These are phyloP conservation scores for Spilarctia lutea DNA, from an alignment of 2,888 invertebrate species.

Conservation along the genomic window DNA sequence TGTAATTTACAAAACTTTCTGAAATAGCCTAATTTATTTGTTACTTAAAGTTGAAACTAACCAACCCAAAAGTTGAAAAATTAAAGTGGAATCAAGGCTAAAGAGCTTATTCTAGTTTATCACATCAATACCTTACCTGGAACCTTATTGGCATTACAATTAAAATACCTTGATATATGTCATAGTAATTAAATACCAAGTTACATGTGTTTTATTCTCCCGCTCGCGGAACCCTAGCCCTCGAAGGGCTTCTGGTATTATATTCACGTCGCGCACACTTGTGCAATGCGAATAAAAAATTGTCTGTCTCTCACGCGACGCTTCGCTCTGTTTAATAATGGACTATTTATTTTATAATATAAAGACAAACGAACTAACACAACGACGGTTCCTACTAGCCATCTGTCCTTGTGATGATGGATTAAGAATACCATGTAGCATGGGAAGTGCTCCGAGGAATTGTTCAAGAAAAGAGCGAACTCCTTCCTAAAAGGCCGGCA, in stretches of 20 bases:
- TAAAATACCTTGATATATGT: not conserved
- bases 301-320: slow-evolving; percentile 3
- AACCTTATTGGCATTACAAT: not conserved
- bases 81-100: not conserved
- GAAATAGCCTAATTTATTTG: too few species aligned
- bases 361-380: too few species aligned
- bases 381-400: too few species aligned
- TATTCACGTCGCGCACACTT: slow-evolving; percentile 5
- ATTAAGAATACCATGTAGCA: too few species aligned
- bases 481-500: too few species aligned
- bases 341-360: not conserved
- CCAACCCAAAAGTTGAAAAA: not conserved
- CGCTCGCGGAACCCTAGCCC: not conserved
- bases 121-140: not conserved
- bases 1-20: too few species aligned
- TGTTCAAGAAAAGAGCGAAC: too few species aligned
- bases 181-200: not conserved
- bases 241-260: not conserved
- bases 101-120: not conserved
- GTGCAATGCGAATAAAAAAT: slow-evolving; percentile 8
- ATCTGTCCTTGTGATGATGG: too few species aligned
- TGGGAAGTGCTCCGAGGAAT: too few species aligned
- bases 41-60: too few species aligned
- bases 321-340: not conserved
- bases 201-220: not conserved